phyloP scores from a whole-genome alignment of 2,888 invertebrate species.

The Ctenicera cuprea region DNA sequence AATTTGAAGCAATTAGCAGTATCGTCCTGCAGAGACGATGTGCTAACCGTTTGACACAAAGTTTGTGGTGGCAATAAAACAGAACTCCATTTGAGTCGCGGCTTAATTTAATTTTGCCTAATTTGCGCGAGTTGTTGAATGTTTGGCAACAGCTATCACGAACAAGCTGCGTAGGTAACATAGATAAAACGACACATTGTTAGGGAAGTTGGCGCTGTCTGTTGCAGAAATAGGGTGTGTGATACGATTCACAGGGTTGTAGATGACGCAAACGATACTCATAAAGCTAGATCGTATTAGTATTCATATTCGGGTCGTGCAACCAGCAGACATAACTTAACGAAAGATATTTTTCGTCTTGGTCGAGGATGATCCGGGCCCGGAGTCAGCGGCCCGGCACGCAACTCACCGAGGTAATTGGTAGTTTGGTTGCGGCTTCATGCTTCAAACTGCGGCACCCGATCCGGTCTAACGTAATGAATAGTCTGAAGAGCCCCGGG shows the following conservation, averaged over 20 bases:
- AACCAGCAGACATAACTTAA: slow-evolving; percentile 29
- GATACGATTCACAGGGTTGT: slow-evolving; percentile 26
- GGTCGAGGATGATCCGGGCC: slow-evolving; percentile 22
- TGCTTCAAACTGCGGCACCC: slow-evolving; percentile 52
- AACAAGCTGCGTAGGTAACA: slow-evolving; percentile 26
- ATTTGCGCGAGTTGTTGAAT: slow-evolving; percentile 19
- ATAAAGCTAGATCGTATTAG: slow-evolving; percentile 33
- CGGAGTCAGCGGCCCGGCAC: slow-evolving; percentile 48
- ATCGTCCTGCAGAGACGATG: slow-evolving; percentile 16
- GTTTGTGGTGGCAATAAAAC: slow-evolving; percentile 17
- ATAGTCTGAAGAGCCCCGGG: slow-evolving; percentile 55
- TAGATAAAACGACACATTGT: slow-evolving; percentile 31
- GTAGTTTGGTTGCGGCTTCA: slow-evolving; percentile 58
- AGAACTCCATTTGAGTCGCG: slow-evolving; percentile 6
- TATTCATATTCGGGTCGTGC: slow-evolving; percentile 33
- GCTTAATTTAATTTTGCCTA: slow-evolving; percentile 27
- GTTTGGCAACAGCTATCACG: slow-evolving; percentile 24
- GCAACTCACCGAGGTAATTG: slow-evolving; percentile 58
- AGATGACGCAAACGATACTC: slow-evolving; percentile 29
- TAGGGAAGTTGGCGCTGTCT: slow-evolving; percentile 30
- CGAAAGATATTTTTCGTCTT: slow-evolving; percentile 21
- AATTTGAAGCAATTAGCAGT: slow-evolving; percentile 21
- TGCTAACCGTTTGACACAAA: slow-evolving; percentile 23
- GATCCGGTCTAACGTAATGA: slow-evolving; percentile 55
- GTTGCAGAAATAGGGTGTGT: slow-evolving; percentile 26